A percentile compares a stretch with the other conserved stretches of the same genome.
Evolutionary conservation across 2,797 vertebrate genomes (phyloP).

Genomic region (Rhabdomys pumilio): DNA sequence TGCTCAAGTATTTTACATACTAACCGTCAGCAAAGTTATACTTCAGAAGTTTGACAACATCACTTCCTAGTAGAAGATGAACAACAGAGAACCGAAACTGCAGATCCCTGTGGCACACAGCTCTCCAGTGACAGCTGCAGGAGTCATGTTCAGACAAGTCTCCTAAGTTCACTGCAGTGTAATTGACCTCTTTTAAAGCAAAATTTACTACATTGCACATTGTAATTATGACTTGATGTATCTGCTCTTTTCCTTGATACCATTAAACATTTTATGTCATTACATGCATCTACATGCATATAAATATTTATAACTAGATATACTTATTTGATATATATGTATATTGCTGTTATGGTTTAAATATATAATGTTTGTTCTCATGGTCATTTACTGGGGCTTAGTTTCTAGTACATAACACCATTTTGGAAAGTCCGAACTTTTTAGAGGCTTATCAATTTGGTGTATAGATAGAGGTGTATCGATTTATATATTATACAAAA

Average conservation of each 20-base stretch:
- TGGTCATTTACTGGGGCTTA: not conserved
- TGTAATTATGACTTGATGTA: slow-evolving; percentile 17
- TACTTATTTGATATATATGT: not conserved
- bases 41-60: not conserved
- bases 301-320: not conserved
- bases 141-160: not conserved
- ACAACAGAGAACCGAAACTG: not conserved
- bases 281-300: not conserved
- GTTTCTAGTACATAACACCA: not conserved
- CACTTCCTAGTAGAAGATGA: not conserved
- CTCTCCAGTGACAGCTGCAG: not conserved
- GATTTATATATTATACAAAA: not conserved
- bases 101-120: not conserved
- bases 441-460: not conserved
- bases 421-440: not conserved
- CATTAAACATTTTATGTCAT: not conserved
- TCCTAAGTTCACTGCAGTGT: not conserved
- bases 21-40: not conserved
- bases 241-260: not conserved
- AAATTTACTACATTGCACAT: not conserved
- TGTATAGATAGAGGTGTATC: not conserved
- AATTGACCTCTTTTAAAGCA: not conserved
- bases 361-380: not conserved
- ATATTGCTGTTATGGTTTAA: not conserved
- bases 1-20: not conserved